A percentile compares a stretch with the other conserved stretches of the same genome.
These are phyloP conservation scores for Murina feae DNA, from an alignment of 2,113 vertebrate species.

Conservation along the genomic window DNA sequence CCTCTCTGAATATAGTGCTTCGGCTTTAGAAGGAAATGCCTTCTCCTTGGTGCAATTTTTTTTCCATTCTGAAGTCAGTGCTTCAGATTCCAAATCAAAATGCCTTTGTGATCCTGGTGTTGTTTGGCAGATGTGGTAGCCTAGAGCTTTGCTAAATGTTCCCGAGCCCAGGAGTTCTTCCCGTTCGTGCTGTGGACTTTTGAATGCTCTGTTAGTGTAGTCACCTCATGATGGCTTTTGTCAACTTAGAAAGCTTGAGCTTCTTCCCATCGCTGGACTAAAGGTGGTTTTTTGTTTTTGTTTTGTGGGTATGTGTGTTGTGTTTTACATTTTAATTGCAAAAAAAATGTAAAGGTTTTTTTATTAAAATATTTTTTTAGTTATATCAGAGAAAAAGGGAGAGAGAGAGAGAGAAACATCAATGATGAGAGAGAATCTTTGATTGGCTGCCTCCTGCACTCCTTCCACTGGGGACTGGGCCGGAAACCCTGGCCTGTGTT, in stretches of 20 bases:
- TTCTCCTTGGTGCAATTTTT: neutral
- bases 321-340: neutral
- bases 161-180: neutral
- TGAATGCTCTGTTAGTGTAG: neutral
- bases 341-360: neutral
- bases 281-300: neutral
- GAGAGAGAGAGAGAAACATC: too few relatives aligned
- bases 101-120: neutral
- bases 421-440: too few relatives aligned
- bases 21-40: neutral
- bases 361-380: too few relatives aligned
- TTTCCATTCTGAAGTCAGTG: neutral
- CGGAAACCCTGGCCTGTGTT: too few relatives aligned
- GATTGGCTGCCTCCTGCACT: too few relatives aligned
- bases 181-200: neutral
- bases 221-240: neutral
- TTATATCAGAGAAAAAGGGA: too few relatives aligned
- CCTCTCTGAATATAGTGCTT: conserved; percentile 5
- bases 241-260: neutral
- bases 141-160: conserved; percentile 1
- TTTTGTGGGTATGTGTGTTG: neutral
- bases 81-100: neutral
- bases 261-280: neutral
- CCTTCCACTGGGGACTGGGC: too few relatives aligned
- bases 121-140: conserved; percentile 5